Base-by-base conservation (phyloP, 1,140 invertebrate genomes). In the Tetramorium alpestre region DNA sequence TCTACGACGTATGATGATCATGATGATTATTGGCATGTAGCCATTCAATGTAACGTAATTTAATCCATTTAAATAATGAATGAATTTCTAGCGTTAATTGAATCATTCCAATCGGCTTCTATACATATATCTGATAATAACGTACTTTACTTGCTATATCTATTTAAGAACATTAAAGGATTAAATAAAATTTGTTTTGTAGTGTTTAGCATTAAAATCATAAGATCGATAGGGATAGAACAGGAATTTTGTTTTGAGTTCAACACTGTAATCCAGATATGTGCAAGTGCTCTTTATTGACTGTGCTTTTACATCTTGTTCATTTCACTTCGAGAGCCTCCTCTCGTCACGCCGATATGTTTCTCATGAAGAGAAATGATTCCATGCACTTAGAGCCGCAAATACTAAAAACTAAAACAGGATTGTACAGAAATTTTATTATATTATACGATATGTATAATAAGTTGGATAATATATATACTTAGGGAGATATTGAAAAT, bases 291-390 rank as follows among this genome's bases (percentile, higher is more conserved):
- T n/a, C 54, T 84, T 84, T 84, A 84, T 84, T 84, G 69, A 84
- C 80, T 73, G 69, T 84, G 80, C 80, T 84, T 84, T 84, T 84
- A 84, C 80, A 84, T 84, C 60, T 75, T 75, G 69, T 84, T 73
- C 69, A 22, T 84, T 56, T 84, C 69, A 54, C 3, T 73, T 62
- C 6, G 69, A 84, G 41, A 84, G 69, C 4, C 18, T 75, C 1
- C 69, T 60, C 44, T 75, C 69, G 47, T 58, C 67, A 73, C 10
- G 54, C 56, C 80, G 80, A 84, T 75, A 84, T 84, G 80, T 84
- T 69, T 62, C 54, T 75, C 41, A 11, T 62, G 18, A 73, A 82
- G 51, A 60, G 67, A 84, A 73, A 84, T 73, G 33, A 56, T 75
- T 22, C 13, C 54, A 65, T 22, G 49, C 65, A 33, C 54, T 84